phyloP scores from a whole-genome alignment of 1,140 invertebrate genomes.

The Rhopalosiphum padi region DNA sequence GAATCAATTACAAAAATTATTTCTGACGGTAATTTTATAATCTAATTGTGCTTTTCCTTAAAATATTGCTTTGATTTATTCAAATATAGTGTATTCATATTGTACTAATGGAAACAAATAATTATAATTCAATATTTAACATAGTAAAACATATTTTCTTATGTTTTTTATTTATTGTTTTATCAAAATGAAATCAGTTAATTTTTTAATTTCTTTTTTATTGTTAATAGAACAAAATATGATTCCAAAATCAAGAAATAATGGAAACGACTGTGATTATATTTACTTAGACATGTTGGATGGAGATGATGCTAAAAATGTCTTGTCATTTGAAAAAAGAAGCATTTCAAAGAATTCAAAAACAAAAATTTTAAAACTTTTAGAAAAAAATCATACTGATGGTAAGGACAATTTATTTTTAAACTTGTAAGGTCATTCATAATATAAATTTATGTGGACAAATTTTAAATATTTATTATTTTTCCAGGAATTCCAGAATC shows the following conservation, averaged over 20 bases:
- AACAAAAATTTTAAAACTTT: not conserved
- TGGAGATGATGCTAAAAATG: not conserved
- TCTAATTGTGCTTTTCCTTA: not conserved
- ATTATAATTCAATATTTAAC: not conserved
- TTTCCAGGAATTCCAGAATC: conserved; percentile 21
- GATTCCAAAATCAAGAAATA: conserved; percentile 22
- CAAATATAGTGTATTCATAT: not conserved
- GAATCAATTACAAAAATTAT: not conserved
- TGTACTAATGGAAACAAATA: no score
- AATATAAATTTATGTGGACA: not conserved
- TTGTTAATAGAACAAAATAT: not conserved
- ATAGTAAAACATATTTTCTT: not conserved
- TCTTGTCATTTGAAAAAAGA: not conserved
- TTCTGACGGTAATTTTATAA: not conserved
- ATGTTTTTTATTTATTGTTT: not conserved
- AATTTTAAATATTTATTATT: not conserved
- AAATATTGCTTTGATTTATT: not conserved
- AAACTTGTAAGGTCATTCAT: not conserved
- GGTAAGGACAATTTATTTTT: not conserved
- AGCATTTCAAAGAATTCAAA: not conserved
- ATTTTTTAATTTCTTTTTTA: not conserved
- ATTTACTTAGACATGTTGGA: conserved; percentile 25
- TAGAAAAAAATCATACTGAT: not conserved
- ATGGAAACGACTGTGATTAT: conserved; percentile 9
- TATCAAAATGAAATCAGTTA: not conserved